Evolutionary conservation across 2,888 invertebrate genomes (phyloP).

Genomic region (Colletes collaris): DNA sequence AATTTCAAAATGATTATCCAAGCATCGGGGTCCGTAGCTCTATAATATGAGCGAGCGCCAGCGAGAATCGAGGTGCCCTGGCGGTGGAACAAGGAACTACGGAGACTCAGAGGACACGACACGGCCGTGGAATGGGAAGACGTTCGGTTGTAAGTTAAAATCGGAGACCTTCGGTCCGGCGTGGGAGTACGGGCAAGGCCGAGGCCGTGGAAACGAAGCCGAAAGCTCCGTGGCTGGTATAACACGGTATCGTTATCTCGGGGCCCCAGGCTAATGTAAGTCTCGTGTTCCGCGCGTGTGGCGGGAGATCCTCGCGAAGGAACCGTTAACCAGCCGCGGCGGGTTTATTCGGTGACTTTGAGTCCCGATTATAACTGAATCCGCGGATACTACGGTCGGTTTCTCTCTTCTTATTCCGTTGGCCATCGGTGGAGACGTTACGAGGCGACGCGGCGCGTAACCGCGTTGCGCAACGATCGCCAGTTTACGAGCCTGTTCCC

Average conservation of each 20-base stretch:
- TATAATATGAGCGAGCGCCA: no score
- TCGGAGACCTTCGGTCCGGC: background rate
- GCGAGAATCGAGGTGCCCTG: no score
- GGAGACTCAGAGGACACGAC: no score
- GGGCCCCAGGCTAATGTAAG: constrained; percentile 74
- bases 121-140: no score
- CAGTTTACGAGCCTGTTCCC: constrained; percentile 67
- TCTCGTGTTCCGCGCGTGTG: constrained; percentile 71
- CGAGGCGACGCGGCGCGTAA: constrained; percentile 48
- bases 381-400: constrained; percentile 32
- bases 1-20: no score
- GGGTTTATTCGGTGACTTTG: constrained; percentile 61
- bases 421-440: constrained; percentile 7
- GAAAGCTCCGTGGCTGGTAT: constrained; percentile 20
- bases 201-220: constrained; percentile 7
- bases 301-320: constrained; percentile 63
- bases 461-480: constrained; percentile 67
- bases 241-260: constrained; percentile 68
- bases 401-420: background rate
- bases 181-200: background rate
- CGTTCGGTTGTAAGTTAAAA: background rate
- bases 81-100: no score
- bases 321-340: constrained; percentile 57
- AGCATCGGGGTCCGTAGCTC: no score
- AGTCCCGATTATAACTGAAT: constrained; percentile 63